Evolutionary conservation across 2,888 invertebrate genomes (phyloP), one percentile per base, ranked within the genome.

Genomic region (Thereva unica): DNA sequence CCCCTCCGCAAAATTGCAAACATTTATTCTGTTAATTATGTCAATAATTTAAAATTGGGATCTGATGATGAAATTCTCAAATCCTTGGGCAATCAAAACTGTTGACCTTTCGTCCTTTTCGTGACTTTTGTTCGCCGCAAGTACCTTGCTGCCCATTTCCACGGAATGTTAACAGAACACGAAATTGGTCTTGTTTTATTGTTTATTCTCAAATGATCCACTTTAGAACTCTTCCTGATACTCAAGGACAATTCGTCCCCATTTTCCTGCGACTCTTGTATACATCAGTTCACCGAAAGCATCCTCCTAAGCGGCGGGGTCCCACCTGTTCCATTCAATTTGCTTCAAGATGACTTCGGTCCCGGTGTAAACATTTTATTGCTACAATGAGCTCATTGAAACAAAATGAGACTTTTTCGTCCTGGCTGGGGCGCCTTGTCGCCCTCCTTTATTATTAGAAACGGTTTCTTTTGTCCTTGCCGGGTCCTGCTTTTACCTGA

Each of bases 361-460:
- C 23, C 35, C 41, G 52, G 50, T 23, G 23, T 63, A 69, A 69
- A 65, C 67, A 67, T 69, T 69, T 67, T 69, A 67, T 69, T 67
- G 67, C 61, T 67, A 44, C 53, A 59, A 41, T 54, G 50, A 41
- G 44, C 53, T 65, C 59, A 47, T 66, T 54, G 45, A 47, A 64
- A 64, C 54, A 64, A 64, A 64, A 50, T 47, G 63, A 63, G 10
- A 41, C 12, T 44, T 35, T 47, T 41, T 59, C 59, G 59, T 37
- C 59, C 59, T 54, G 23, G 23, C 23, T 23, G 23, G 23, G 2
- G 23, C 23, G 2, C 23, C 23, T 23, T 23, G 23, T 23, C 23
- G 23, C n/a, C 23, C 40, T 23, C 42, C 42, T 37, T 59, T 59
- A 47, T 38, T 59, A 59, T 47, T 59, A 45, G 49, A 47, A 9